phyloP scores from a whole-genome alignment of 1,140 invertebrate genomes.

The Drosophila hydei region DNA sequence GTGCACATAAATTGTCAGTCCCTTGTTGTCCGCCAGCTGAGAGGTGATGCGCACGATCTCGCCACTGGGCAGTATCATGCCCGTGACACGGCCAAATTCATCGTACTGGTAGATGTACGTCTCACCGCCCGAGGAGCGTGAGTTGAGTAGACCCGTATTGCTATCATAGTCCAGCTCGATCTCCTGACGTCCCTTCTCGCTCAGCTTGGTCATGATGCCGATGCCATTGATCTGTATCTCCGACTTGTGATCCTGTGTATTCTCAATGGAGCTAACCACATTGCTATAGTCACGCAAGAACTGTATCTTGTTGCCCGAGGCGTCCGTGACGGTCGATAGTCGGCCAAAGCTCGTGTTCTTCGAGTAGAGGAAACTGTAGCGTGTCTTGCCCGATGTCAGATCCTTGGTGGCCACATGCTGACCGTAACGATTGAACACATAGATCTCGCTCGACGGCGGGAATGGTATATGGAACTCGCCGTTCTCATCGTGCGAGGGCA shows the following conservation, averaged over 20 bases:
- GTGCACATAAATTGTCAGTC: slow-evolving; percentile 89
- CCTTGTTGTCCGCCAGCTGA: slow-evolving; percentile 89
- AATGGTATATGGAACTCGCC: slow-evolving; percentile 97
- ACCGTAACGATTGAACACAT: slow-evolving; percentile 97
- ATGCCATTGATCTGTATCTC: slow-evolving; percentile 94
- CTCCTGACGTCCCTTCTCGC: slow-evolving; percentile 91
- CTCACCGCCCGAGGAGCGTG: slow-evolving; percentile 91
- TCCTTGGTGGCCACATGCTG: slow-evolving; percentile 97
- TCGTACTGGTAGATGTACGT: slow-evolving; percentile 96
- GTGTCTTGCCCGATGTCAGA: slow-evolving; percentile 94
- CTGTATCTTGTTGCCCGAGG: slow-evolving; percentile 96
- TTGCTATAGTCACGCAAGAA: slow-evolving; percentile 95
- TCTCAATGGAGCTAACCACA: slow-evolving; percentile 95
- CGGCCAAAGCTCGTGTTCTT: slow-evolving; percentile 98
- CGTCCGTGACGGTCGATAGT: slow-evolving; percentile 95
- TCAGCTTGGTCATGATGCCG: slow-evolving; percentile 92
- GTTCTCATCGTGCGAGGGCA: slow-evolving; percentile 94
- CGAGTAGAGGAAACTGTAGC: slow-evolving; percentile 97
- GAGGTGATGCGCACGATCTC: slow-evolving; percentile 92
- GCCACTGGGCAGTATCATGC: slow-evolving; percentile 94
- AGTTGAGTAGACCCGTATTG: slow-evolving; percentile 91
- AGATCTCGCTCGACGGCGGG: slow-evolving; percentile 95
- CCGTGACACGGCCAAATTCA: slow-evolving; percentile 91
- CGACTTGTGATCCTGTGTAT: slow-evolving; percentile 96
- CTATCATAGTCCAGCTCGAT: slow-evolving; percentile 94